phyloP scores from a whole-genome alignment of 2,888 invertebrate species.

The Chironomus riparius region DNA sequence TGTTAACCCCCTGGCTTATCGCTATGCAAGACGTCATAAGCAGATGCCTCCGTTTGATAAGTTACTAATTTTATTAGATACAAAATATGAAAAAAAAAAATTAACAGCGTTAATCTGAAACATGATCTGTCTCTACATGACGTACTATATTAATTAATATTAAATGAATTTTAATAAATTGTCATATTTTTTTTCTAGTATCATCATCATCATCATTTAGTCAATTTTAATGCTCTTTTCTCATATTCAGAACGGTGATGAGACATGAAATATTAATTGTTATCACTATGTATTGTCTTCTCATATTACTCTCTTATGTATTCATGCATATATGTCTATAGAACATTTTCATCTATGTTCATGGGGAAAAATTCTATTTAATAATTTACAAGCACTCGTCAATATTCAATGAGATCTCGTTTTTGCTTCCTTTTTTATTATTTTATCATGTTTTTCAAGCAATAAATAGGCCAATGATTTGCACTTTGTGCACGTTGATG shows the following conservation, averaged over 20 bases:
- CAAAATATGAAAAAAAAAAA: not conserved
- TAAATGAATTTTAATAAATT: slow-evolving; percentile 1
- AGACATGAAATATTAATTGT: not conserved
- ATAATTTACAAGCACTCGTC: not conserved
- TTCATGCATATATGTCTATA: not conserved
- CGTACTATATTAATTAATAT: not conserved
- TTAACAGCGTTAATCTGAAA: not conserved
- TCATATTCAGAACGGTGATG: not conserved
- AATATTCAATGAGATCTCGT: not conserved
- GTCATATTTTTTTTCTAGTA: not conserved
- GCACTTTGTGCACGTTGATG: too few relatives aligned
- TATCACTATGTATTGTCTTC: not conserved
- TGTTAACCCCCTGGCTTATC: too few relatives aligned
- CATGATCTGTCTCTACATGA: too few relatives aligned
- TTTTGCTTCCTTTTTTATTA: not conserved
- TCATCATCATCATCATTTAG: not conserved
- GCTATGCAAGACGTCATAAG: too few relatives aligned
- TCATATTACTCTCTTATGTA: not conserved
- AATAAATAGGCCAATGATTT: not conserved
- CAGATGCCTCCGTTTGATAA: too few relatives aligned
- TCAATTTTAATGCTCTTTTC: not conserved
- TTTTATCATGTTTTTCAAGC: not conserved
- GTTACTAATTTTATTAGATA: too few relatives aligned
- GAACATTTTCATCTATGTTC: not conserved
- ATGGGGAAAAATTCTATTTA: not conserved